phyloP scores from a whole-genome alignment of 2,888 invertebrate genomes.

The Halictus quadricinctus region DNA sequence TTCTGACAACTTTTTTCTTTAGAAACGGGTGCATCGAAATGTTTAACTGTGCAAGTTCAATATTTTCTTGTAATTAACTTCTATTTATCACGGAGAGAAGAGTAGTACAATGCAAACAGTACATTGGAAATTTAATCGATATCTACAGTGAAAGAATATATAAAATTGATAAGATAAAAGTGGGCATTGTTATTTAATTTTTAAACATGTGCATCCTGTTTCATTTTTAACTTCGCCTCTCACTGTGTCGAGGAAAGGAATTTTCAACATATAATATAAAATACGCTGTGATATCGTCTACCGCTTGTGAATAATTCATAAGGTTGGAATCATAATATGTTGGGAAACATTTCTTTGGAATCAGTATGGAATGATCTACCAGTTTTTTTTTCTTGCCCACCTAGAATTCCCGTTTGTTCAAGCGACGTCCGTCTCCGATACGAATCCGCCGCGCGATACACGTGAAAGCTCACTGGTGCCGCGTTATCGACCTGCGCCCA shows the following conservation, averaged over 20 bases:
- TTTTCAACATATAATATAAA: not conserved
- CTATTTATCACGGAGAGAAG: no score
- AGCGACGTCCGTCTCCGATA: conserved; percentile 22
- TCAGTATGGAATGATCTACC: not conserved
- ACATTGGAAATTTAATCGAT: no score
- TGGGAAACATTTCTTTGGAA: not conserved
- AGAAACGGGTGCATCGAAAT: not conserved
- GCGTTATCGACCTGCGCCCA: conserved; percentile 12
- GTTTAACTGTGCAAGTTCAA: not conserved
- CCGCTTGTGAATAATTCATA: not conserved
- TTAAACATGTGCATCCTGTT: not conserved
- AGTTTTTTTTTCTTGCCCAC: not conserved
- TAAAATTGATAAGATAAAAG: no score
- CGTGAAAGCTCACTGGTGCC: not conserved
- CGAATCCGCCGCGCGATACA: not conserved
- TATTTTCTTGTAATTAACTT: not conserved
- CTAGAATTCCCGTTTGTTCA: not conserved
- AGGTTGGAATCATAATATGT: not conserved
- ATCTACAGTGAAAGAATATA: no score
- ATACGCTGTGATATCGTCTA: no score
- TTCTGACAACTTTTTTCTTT: not conserved
- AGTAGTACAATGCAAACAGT: no score
- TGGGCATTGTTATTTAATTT: no score
- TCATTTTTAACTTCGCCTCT: not conserved
- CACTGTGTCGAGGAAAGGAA: not conserved